Conservation (phyloP, 2,888 invertebrate species). For the Dryocosmus kuriphilus region DNA sequence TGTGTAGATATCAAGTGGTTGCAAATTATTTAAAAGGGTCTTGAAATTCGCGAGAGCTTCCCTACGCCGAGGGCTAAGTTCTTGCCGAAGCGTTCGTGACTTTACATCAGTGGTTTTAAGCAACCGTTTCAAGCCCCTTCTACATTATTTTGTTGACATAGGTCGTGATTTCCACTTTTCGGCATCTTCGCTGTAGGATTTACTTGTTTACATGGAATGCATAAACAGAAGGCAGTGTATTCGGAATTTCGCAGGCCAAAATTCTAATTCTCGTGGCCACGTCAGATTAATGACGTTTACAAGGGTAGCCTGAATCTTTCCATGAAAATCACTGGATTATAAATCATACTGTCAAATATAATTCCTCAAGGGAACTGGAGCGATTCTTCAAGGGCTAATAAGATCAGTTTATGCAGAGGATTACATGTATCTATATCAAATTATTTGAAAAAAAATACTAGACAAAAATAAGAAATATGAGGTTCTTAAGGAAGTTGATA, state of each 20-base stretch:
- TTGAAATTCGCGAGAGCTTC: background rate
- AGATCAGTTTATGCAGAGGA: background rate
- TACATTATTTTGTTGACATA: background rate
- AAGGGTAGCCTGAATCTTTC: background rate
- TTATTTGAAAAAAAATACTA: background rate
- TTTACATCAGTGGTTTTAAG: constrained; percentile 15
- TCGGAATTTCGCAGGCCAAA: background rate
- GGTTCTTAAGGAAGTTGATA: background rate
- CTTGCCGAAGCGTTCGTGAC: constrained; percentile 20
- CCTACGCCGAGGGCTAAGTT: background rate
- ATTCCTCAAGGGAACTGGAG: background rate
- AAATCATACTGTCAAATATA: constrained; percentile 9
- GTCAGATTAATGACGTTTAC: background rate
- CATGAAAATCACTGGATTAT: background rate
- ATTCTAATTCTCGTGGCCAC: background rate
- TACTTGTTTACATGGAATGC: constrained; percentile 20
- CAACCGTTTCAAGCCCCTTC: background rate
- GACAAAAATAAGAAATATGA: constrained; percentile 3
- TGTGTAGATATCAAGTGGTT: background rate
- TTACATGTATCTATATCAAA: background rate
- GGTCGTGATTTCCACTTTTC: background rate
- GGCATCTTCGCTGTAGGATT: background rate
- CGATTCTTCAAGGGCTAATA: constrained; percentile 1
- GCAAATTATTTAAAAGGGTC: background rate
- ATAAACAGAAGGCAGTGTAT: constrained; percentile 10